Base-by-base conservation (phyloP, 2,797 vertebrate species). In the Acanthopagrus latus region DNA sequence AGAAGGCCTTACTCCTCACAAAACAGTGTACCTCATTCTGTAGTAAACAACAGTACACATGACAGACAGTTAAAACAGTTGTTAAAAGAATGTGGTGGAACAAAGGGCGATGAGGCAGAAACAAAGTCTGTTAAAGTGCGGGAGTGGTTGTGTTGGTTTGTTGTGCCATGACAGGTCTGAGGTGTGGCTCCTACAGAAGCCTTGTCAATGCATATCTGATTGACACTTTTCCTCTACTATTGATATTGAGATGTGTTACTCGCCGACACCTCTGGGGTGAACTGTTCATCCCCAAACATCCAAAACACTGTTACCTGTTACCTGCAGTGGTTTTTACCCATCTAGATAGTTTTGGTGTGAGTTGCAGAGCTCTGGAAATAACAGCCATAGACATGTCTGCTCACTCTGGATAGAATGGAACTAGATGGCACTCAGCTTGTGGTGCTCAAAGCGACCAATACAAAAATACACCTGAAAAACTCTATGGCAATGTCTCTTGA, bases 161-260 rank as follows among this genome's bases (percentile, higher is more conserved):
- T 59, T 83, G 47, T 67, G 29, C 47, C 63, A 8, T 43, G 55
- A 44, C 43, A 59, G 68, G 29, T 57, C 65, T 43, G 74, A 77
- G 78, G 84, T 64, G 86, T 74, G 78, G 71, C 63, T 70, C 38
- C 54, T 3, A n/a, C 38, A 16, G 16, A 64, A 43, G 63, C 29
- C 60, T 58, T 76, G 71, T 38, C 4, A 25, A 23, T 38, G 9
- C 13, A 10, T 27, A 20, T n/a, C 9, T 27, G 4, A 3, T 38
- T 16, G 12, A 66, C 21, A 56, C 64, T 11, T 59, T 9, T 50
- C 18, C 1, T 44, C 57, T 2, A 14, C 54, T n/a, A n/a, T n/a
- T n/a, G n/a, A n/a, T n/a, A n/a, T n/a, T 18, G 3, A 46, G 20
- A 64, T 7, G 5, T 3, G 18, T 23, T n/a, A 29, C 29, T 29